A percentile compares a stretch with the other conserved stretches of the same genome.
These are phyloP conservation scores for Phoenoteleia sp. DNA, from an alignment of 2,888 invertebrate species.

Conservation along the genomic window DNA sequence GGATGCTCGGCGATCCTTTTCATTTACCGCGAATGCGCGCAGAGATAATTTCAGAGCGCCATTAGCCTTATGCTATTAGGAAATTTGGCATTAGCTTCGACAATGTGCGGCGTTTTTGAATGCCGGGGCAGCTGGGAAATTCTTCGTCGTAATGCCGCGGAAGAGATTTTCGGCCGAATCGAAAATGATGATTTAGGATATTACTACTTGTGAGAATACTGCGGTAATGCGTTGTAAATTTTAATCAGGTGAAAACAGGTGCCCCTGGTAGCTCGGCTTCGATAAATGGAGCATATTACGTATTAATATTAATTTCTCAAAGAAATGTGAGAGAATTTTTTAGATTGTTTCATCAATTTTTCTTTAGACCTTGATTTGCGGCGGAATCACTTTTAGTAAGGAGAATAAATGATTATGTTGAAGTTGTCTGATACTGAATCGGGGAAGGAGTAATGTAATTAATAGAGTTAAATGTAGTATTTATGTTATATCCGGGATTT, in stretches of 20 bases:
- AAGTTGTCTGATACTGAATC: no score
- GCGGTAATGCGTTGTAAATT: conserved; percentile 35
- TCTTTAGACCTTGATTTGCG: conserved; percentile 1
- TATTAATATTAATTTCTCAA: conserved; percentile 31
- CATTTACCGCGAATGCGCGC: neutral
- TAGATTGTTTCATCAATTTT: conserved; percentile 47
- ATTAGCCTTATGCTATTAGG: conserved; percentile 45
- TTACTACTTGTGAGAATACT: conserved; percentile 9
- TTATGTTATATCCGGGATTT: no score
- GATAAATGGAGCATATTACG: neutral
- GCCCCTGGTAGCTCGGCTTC: neutral
- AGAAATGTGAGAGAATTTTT: conserved; percentile 5
- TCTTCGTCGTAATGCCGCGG: neutral
- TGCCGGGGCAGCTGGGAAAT: neutral
- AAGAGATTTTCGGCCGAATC: neutral
- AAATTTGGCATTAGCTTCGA: conserved; percentile 35
- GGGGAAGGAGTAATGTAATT: no score
- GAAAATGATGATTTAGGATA: conserved; percentile 23
- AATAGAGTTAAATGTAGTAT: no score
- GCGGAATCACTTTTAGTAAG: no score
- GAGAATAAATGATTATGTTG: no score
- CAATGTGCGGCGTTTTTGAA: conserved; percentile 13
- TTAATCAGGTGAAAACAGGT: conserved; percentile 7
- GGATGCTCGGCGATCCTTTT: conserved; percentile 5
- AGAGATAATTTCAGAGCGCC: conserved; percentile 33